These are phyloP conservation scores for Hephaestus fuliginosus DNA, from an alignment of 2,797 vertebrate species.

Conservation along the genomic window DNA sequence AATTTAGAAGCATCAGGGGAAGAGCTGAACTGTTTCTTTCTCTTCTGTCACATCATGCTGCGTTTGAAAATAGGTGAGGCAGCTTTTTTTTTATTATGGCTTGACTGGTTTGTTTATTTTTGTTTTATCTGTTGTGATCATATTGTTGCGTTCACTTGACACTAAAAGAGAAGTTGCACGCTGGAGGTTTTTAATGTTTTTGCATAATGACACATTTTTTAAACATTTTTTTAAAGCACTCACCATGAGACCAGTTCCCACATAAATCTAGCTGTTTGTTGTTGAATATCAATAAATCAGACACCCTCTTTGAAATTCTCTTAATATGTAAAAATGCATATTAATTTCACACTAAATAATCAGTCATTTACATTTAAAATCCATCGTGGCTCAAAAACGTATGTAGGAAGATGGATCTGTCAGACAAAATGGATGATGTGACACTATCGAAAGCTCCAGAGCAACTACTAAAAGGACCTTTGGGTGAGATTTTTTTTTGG, in stretches of 20 bases:
- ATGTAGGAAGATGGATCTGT: not conserved
- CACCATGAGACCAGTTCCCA: not conserved
- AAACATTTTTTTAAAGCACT: not conserved
- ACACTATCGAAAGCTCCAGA: not conserved
- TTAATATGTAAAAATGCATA: not conserved
- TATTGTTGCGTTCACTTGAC: not conserved
- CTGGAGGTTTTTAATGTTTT: not conserved
- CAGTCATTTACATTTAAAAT: not conserved
- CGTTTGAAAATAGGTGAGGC: slow-evolving; percentile 35
- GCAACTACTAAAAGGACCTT: not conserved
- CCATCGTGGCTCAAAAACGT: not conserved
- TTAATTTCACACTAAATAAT: not conserved
- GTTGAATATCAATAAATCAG: not conserved
- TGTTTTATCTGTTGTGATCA: not conserved
- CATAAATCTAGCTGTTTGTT: not conserved
- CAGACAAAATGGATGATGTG: slow-evolving; percentile 3
- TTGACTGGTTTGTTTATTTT: not conserved
- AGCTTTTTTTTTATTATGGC: slow-evolving; percentile 11
- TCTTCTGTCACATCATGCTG: slow-evolving; percentile 49
- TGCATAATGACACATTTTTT: not conserved
- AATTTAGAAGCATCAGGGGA: slow-evolving; percentile 59
- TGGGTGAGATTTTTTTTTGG: not conserved
- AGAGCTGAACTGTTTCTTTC: slow-evolving; percentile 46
- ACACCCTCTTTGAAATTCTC: not conserved
- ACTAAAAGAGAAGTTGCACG: slow-evolving; percentile 5